Conservation (phyloP, 2,797 vertebrate species). For the Urosaurus nigricauda region DNA sequence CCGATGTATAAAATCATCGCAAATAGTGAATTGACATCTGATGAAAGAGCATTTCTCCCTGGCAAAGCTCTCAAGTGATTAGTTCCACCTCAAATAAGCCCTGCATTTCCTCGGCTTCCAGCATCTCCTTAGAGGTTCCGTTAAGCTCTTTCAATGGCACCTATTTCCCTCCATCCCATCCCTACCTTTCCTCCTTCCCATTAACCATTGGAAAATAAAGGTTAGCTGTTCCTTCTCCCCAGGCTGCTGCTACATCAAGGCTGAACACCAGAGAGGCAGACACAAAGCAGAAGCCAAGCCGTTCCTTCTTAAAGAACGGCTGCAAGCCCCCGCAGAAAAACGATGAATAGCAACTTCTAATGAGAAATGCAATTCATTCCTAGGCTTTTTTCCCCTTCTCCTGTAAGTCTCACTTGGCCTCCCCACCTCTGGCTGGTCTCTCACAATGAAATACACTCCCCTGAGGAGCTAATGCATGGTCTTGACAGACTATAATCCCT, state of each 20-base stretch:
- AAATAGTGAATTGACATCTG: background rate
- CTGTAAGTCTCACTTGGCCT: background rate
- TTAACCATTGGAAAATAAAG: conserved; percentile 31
- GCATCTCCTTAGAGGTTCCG: background rate
- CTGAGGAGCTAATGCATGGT: conserved; percentile 2
- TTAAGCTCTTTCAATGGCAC: conserved; percentile 17
- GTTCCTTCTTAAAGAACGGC: conserved; percentile 17
- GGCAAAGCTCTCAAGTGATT: background rate
- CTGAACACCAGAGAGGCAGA: background rate
- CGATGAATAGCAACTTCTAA: conserved; percentile 26
- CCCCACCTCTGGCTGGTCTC: conserved; percentile 3
- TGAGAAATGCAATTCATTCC: conserved; percentile 27
- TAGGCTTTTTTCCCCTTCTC: background rate
- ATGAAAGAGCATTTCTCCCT: background rate
- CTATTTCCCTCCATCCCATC: background rate
- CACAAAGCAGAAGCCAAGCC: background rate
- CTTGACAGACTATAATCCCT: background rate
- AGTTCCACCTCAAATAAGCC: rapidly evolving
- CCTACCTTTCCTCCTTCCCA: background rate
- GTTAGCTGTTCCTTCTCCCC: conserved; percentile 22
- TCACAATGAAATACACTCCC: conserved; percentile 26
- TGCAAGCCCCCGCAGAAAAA: background rate
- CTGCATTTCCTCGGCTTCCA: conserved; percentile 3
- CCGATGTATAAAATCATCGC: background rate
- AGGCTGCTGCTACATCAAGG: conserved; percentile 30